Evolutionary conservation across 2,113 vertebrate genomes (phyloP), one percentile per base, ranked within the genome.

Genomic region (Cricetomys ansorgei): DNA sequence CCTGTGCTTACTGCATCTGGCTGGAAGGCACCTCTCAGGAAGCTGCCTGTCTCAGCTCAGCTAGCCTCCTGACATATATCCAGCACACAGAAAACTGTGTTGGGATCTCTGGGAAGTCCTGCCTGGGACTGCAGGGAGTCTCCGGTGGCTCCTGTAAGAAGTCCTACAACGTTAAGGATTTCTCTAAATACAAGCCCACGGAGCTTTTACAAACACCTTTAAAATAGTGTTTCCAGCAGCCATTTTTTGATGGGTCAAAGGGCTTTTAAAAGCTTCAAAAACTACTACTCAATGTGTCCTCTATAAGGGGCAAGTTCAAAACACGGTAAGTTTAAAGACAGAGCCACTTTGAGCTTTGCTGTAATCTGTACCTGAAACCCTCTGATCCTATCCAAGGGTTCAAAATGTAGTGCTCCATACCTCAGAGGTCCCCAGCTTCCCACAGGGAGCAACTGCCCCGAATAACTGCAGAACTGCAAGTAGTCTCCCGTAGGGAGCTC

Each of bases 221-320:
- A 93, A 97, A 97, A 92, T 87, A 93, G 80, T 95, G 93, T 96
- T 93, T 92, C 96, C 64, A 93, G 91, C 45, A 77, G 75, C 77
- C 91, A 85, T 92, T 94, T 94, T 96, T 90, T 79, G 95, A 96
- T 95, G 88, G 93, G 40, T 94, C 89, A 88, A 65, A 50, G 87
- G 97, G 80, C 94, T 72, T 95, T 94, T 97, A 96, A 98, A 96
- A 96, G 87, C 83, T 97, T 95, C 84, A 95, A 92, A 97, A 95
- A 87, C 85, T 89, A 91, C 89, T 79, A 80, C 34, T 97, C 94
- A 94, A 95, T 89, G 69, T 85, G 64, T 87, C 57, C 97, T 95
- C 89, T 80, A 69, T 55, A 59, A 88, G 75, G 93, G 95, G 77
- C 97, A 97, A 97, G 89, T 95, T 94, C 50, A 89, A 84, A 45